A percentile compares a stretch with the other conserved stretches of the same genome.
Conservation (phyloP, 1,140 invertebrate genomes). For the Bombus sibiricus region DNA sequence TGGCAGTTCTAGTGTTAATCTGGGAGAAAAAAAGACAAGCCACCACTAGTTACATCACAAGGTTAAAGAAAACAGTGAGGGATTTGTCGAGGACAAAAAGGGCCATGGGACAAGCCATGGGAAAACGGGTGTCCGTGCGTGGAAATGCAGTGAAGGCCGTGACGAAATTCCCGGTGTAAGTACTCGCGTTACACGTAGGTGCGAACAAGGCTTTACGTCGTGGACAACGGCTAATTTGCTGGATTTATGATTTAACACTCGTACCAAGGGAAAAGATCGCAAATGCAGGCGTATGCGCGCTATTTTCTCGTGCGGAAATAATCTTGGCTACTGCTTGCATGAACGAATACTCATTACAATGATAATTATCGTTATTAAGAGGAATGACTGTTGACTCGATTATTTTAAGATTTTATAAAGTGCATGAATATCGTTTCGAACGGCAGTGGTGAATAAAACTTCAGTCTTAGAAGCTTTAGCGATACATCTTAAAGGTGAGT, state of each 20-base stretch:
- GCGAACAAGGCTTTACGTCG: slow-evolving; percentile 67
- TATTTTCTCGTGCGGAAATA: too few species aligned
- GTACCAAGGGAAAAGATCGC: slow-evolving; percentile 46
- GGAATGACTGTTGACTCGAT: too few species aligned
- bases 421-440: too few species aligned
- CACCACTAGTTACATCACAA: too few species aligned
- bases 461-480: too few species aligned
- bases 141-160: slow-evolving; percentile 62
- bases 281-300: too few species aligned
- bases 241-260: slow-evolving; percentile 78
- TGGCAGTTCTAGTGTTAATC: too few species aligned
- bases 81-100: background rate
- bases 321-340: background rate
- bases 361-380: too few species aligned
- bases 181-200: slow-evolving; percentile 50
- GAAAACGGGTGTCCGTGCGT: slow-evolving; percentile 25
- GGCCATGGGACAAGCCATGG: background rate
- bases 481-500: too few species aligned
- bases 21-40: background rate
- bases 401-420: too few species aligned
- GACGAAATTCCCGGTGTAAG: slow-evolving; percentile 64
- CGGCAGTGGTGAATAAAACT: too few species aligned
- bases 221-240: slow-evolving; percentile 72
- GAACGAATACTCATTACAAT: background rate
- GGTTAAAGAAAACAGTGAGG: background rate